Evolutionary conservation across 2,797 vertebrate species (phyloP).

Genomic region (Poecilia picta): DNA sequence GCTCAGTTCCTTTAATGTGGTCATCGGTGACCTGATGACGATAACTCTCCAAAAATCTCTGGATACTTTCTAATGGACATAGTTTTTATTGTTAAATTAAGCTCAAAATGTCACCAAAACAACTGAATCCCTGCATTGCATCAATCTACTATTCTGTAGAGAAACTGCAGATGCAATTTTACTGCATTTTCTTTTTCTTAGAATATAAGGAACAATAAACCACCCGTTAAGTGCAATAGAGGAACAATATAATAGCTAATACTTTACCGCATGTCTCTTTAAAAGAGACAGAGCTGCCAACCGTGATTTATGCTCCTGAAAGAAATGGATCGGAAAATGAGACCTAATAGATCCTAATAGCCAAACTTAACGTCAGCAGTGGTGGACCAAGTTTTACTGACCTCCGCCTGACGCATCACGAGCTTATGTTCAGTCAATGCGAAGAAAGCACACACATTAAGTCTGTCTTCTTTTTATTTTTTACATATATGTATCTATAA

Average conservation of each 20-base stretch:
- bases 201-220: neutral
- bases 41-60: neutral
- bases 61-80: neutral
- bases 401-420: neutral
- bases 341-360: neutral
- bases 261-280: neutral
- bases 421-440: neutral
- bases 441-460: neutral
- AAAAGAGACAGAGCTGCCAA: neutral
- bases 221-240: neutral
- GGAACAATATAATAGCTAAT: neutral
- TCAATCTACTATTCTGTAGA: neutral
- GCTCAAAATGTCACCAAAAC: neutral
- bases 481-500: neutral
- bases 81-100: neutral
- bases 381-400: neutral
- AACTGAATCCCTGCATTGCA: neutral
- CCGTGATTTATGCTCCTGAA: neutral
- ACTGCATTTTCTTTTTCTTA: neutral
- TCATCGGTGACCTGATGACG: neutral
- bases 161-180: neutral
- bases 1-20: neutral
- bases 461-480: neutral
- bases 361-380: neutral
- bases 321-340: neutral